Conservation (phyloP, 2,797 vertebrate species). For the Smutsia gigantea region DNA sequence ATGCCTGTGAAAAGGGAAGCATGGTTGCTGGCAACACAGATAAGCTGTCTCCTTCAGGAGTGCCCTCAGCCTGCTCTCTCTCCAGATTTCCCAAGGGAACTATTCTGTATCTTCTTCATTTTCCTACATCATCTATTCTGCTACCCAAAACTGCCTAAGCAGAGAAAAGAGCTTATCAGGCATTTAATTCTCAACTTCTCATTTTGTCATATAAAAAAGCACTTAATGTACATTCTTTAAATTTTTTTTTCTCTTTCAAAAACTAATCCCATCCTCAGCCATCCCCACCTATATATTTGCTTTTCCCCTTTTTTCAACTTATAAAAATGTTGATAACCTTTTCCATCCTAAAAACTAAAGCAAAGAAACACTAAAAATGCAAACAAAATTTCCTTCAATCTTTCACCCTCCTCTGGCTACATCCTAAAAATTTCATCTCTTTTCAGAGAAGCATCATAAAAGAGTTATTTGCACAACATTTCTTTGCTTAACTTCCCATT, state of each 20-base stretch:
- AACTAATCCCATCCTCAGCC: not conserved
- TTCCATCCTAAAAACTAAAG: not conserved
- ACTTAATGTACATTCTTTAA: not conserved
- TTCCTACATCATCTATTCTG: not conserved
- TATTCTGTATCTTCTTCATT: not conserved
- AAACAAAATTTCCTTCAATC: not conserved
- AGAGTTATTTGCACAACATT: not conserved
- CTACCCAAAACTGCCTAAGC: not conserved
- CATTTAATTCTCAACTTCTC: constrained; percentile 4
- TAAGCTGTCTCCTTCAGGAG: not conserved
- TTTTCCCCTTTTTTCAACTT: not conserved
- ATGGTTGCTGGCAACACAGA: not conserved
- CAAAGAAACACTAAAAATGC: not conserved
- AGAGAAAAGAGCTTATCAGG: not conserved
- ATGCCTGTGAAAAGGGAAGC: not conserved
- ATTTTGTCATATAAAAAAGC: not conserved
- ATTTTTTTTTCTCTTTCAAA: constrained; percentile 42
- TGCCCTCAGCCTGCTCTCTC: not conserved
- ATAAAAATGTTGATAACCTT: constrained; percentile 15
- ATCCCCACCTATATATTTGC: constrained; percentile 39
- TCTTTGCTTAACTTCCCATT: not conserved
- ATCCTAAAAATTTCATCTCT: not conserved
- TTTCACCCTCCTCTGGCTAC: not conserved
- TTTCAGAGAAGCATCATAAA: constrained; percentile 7
- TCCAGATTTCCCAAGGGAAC: not conserved